Evolutionary conservation across 1,140 invertebrate genomes (phyloP), one percentile per base, ranked within the genome.

Genomic region (Forficula auricularia): DNA sequence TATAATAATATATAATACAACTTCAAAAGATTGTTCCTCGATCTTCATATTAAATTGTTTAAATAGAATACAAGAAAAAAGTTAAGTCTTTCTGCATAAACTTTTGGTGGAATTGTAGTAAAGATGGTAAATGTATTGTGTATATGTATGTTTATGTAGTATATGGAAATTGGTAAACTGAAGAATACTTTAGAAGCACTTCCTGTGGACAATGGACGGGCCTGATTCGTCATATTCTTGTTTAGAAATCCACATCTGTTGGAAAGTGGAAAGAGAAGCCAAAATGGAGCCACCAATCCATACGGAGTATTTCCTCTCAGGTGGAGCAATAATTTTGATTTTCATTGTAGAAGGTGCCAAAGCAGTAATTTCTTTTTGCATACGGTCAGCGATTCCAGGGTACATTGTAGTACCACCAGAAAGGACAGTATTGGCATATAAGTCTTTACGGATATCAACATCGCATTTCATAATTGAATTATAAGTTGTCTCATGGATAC

Each of bases 391-490:
- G 55, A 83, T 81, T 66, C 85, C 86, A 41, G 89, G 88, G 67
- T 88, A 94, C 89, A 94, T 94, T 64, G 87, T 92, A 71, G 89
- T 91, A 66, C 90, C 90, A 58, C 90, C 89, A 48, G 88, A 92
- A 54, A 94, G 73, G 48, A 94, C 89, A 50, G 85, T 91, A 73
- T 94, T 94, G 66, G 88, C 86, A 64, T 92, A 94, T 66, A 92
- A 68, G 67, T 92, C 88, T 73, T 87, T 87, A 68, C 83, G 75
- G 70, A 88, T 88, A 60, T 89, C 84, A 19, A 90, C 82, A 59
- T 91, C 87, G 67, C 87, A 91, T 73, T 91, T 91, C 87, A 92
- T 91, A 71, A 95, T 92, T 50, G 84, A 89, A 70, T 92, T 92
- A 78, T 89, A 92, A 40, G 85, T 85, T 52, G 89, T 91, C 66